These are phyloP conservation scores for Philereme transversata DNA, from an alignment of 2,888 invertebrate genomes.

Conservation along the genomic window DNA sequence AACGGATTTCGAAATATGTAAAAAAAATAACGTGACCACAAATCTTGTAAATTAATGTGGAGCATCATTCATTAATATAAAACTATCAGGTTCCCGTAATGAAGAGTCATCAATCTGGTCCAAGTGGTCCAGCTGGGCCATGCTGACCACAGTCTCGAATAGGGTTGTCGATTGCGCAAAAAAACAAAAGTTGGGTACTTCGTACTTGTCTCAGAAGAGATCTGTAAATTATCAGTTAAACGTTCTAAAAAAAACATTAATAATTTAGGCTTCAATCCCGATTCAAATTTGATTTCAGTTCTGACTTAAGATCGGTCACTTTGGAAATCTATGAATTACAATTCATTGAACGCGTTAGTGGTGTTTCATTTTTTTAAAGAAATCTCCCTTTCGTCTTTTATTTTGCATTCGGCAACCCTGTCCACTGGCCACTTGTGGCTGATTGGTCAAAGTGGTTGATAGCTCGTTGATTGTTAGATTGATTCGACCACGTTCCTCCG, in stretches of 20 bases:
- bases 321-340: too few relatives aligned
- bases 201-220: too few relatives aligned
- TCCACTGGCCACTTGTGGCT: constrained; percentile 53
- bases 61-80: constrained; percentile 35
- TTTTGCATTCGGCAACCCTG: constrained; percentile 19
- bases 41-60: constrained; percentile 19
- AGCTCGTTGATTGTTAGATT: constrained; percentile 55
- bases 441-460: constrained; percentile 50
- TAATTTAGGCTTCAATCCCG: too few relatives aligned
- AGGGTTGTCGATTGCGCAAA: constrained; percentile 16
- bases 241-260: too few relatives aligned
- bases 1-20: constrained; percentile 2
- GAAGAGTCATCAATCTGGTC: constrained; percentile 56
- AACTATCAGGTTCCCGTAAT: constrained; percentile 38
- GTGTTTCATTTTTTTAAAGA: too few relatives aligned
- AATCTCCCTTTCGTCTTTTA: too few relatives aligned
- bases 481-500: constrained; percentile 45
- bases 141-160: constrained; percentile 42
- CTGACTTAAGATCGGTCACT: too few relatives aligned
- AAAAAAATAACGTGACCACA: not conserved
- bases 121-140: constrained; percentile 47
- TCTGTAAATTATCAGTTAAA: too few relatives aligned
- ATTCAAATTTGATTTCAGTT: too few relatives aligned
- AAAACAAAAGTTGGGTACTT: too few relatives aligned
- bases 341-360: too few relatives aligned